Conservation (phyloP, 30 jellyfish, hydroid and myxozoan genomes). For the Turritopsis dohrnii region DNA sequence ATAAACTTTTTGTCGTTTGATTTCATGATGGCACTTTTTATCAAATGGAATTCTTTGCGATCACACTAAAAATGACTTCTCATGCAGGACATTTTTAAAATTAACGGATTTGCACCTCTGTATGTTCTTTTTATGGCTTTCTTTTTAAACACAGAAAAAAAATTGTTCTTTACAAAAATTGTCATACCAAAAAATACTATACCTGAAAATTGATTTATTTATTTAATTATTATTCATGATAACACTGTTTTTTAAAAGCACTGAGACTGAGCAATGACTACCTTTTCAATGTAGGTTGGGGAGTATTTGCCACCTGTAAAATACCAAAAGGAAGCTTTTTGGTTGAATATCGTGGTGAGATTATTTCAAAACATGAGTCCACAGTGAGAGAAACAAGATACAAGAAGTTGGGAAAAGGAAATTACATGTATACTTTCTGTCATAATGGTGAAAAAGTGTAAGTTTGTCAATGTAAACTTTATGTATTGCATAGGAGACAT, state of each 20-base stretch:
- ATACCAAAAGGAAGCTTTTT: neutral
- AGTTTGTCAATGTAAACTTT: neutral
- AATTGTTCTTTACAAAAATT: neutral
- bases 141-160: neutral
- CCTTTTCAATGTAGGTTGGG: neutral
- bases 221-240: neutral
- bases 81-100: neutral
- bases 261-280: neutral
- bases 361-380: neutral
- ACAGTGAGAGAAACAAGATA: neutral
- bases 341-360: neutral
- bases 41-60: neutral
- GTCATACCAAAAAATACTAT: neutral
- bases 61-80: neutral
- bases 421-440: neutral
- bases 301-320: neutral
- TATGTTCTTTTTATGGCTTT: neutral
- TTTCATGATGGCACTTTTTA: neutral
- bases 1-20: neutral
- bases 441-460: neutral
- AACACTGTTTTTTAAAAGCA: neutral
- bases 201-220: neutral
- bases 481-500: neutral
- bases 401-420: neutral
- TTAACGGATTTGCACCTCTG: neutral